phyloP scores from a whole-genome alignment of 2,113 vertebrate genomes.

The Anarhynchus alexandrinus region DNA sequence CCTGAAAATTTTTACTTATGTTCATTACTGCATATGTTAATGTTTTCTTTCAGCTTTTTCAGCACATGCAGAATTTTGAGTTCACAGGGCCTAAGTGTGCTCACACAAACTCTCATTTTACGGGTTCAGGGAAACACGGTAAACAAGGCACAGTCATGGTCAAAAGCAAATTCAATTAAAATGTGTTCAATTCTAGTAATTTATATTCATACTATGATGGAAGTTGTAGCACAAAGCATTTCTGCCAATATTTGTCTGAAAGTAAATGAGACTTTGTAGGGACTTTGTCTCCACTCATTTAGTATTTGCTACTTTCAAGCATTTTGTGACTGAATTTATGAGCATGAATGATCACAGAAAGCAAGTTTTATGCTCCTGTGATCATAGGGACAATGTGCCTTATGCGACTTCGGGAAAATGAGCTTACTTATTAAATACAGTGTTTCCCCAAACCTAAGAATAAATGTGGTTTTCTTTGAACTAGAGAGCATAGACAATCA shows the following conservation, averaged over 20 bases:
- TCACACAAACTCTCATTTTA: neutral
- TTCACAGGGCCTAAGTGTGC: neutral
- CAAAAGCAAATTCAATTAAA: conserved; percentile 1
- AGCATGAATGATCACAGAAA: neutral
- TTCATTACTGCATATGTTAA: neutral
- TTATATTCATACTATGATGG: neutral
- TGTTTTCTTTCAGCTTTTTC: neutral
- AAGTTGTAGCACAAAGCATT: neutral
- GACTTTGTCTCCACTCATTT: neutral
- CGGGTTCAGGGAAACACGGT: neutral
- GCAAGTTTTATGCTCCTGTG: neutral
- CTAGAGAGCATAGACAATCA: neutral
- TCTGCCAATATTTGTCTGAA: neutral
- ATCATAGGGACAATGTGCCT: neutral
- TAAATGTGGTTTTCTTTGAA: neutral
- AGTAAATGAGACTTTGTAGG: neutral
- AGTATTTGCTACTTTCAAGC: neutral
- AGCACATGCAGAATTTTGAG: neutral
- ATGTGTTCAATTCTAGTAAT: neutral
- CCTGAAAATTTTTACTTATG: neutral
- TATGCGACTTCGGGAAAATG: neutral
- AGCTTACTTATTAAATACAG: neutral
- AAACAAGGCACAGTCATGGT: neutral
- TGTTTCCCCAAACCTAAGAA: neutral
- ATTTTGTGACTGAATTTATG: neutral